Evolutionary conservation across 2,797 vertebrate species (phyloP).

Genomic region (Coluber constrictor): DNA sequence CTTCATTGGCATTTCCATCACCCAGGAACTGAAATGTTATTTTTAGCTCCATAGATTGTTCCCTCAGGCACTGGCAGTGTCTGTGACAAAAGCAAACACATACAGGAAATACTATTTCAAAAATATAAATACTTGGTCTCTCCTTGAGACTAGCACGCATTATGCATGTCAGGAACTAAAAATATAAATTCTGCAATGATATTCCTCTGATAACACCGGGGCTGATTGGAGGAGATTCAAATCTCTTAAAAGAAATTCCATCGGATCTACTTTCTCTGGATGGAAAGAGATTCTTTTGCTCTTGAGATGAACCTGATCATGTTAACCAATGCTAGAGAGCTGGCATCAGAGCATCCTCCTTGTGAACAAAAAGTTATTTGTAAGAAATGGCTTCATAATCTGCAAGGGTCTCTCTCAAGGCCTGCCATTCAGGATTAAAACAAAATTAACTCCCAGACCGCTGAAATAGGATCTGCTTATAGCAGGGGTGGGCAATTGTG

Average conservation of each 20-base stretch:
- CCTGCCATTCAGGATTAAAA: not conserved
- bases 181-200: not conserved
- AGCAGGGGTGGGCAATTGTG: not conserved
- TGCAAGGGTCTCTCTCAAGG: not conserved
- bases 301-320: not conserved
- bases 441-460: not conserved
- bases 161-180: not conserved
- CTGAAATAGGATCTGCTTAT: not conserved
- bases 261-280: not conserved
- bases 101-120: not conserved
- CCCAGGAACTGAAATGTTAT: constrained; percentile 3
- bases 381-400: not conserved
- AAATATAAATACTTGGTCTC: not conserved
- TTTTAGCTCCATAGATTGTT: constrained; percentile 33
- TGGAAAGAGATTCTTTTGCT: not conserved
- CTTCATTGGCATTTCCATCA: constrained; percentile 21
- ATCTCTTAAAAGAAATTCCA: not conserved
- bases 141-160: not conserved
- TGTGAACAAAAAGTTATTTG: not conserved
- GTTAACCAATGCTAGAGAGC: not conserved
- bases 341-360: not conserved
- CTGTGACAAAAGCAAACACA: not conserved
- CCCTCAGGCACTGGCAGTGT: not conserved
- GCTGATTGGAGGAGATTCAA: not conserved
- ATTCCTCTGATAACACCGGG: not conserved